Evolutionary conservation across 2,888 invertebrate genomes (phyloP), one percentile per base, ranked within the genome.

Genomic region (Drosophila aldrichi): DNA sequence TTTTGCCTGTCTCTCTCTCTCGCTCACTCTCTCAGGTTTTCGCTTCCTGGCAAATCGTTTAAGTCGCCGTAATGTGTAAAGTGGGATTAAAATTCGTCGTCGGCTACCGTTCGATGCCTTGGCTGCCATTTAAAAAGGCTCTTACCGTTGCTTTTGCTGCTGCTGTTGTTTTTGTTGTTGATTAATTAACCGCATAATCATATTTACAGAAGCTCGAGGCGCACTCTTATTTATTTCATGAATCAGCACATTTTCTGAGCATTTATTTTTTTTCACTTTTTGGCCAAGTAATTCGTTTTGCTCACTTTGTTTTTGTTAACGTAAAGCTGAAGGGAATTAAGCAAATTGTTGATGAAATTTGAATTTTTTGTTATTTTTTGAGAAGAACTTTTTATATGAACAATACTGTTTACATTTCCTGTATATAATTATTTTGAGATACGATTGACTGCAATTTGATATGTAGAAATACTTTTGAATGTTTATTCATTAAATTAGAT

Each of bases 181-280:
- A 61, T 82, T 78, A 84, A 82, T 84, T 82, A 80, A 73, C 73
- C 83, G 71, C 71, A 70, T 83, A 77, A 88, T 88, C 71, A 88
- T 82, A 79, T 81, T 77, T 77, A 77, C 77, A 76, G 76, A 56
- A 65, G 71, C 79, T 63, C 41, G 67, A 55, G 65, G 78, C 77
- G 58, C 51, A 44, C 51, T 67, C n/a, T 79, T 67, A 78, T 79
- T 74, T 79, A 72, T 70, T 57, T 62, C 64, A 59, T 74, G 83
- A 72, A 54, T 80, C 64, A 60, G 74, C 79, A 70, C 46, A 58
- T 59, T 51, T 36, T 62, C 36, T 25, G 40, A 38, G 9, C 46
- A 38, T 55, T 58, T 55, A 46, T 60, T 56, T 41, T 48, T 18
- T 48, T 32, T 12, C 57, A 62, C 69, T 77, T 71, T 77, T 83